Base-by-base conservation (phyloP, 2,113 vertebrate genomes). In the Oreotrochilus melanogaster region DNA sequence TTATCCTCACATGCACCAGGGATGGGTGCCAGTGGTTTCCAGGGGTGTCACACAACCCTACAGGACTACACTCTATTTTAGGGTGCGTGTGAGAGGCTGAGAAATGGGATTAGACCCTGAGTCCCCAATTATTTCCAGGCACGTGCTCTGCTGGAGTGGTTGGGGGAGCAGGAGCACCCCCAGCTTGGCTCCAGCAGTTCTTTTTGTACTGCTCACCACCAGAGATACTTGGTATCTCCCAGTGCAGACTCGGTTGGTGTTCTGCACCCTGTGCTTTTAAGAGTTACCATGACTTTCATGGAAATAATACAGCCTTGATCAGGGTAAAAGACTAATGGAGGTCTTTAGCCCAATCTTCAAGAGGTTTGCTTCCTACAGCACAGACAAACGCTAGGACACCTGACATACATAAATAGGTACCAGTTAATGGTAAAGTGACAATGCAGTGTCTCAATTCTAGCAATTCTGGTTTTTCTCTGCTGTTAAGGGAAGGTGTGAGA, bases 301-400 rank as follows among this genome's bases (percentile, higher is more conserved):
- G 95, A 92, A 96, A 93, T 93, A 93, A 94, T 14, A 71, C 92
- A 92, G 92, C 94, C 76, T 82, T 87, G 93, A 91, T 91, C 94
- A 95, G 96, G 96, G 96, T 87, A 86, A 92, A 95, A 96, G 95
- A 71, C 94, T 60, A 91, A 31, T 1, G 69, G 91, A 91, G 93
- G 96, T 84, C 91, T 96, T 95, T 86, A 94, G 94, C 95, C 93
- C 93, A 81, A 80, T 96, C 94, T 83, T 45, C 31, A 54, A n/a
- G 62, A 92, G 88, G 91, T 96, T 96, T 73, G 88, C 81, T 91
- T 69, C 25, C 95, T 89, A 91, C 71, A 54, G 86, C 85, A 90
- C 23, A 2, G 86, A 83, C 75, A 62, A 39, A 39, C 27, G 21
- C 89, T 37, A 86, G 9, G 7, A 45, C 74, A 66, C 74, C 1